Conservation (phyloP, 2,797 vertebrate genomes). For the Enteromius argenteus region DNA sequence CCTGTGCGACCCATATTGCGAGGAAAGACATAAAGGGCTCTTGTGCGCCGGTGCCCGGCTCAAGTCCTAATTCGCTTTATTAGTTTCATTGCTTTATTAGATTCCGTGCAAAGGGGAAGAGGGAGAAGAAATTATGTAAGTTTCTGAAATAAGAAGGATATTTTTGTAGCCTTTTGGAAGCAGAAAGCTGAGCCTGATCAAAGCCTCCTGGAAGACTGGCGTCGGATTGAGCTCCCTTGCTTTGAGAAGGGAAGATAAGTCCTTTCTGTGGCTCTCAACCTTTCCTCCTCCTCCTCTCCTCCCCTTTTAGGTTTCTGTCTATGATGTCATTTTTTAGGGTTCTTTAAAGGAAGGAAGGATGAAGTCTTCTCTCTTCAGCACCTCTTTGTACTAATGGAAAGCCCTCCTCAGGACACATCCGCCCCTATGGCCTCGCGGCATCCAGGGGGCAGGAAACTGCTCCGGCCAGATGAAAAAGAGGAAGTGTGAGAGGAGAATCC, state of each 20-base stretch:
- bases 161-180: slow-evolving; percentile 29
- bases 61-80: slow-evolving; percentile 63
- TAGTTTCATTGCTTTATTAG: slow-evolving; percentile 67
- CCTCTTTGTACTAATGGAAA: slow-evolving; percentile 49
- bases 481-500: slow-evolving; percentile 76
- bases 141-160: slow-evolving; percentile 57
- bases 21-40: slow-evolving; percentile 58
- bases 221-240: slow-evolving; percentile 2
- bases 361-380: slow-evolving; percentile 52
- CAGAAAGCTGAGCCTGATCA: slow-evolving; percentile 51
- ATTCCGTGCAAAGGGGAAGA: slow-evolving; percentile 54
- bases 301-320: slow-evolving; percentile 38
- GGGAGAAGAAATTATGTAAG: slow-evolving; percentile 48
- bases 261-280: slow-evolving; percentile 63
- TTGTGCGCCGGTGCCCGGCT: slow-evolving; percentile 58
- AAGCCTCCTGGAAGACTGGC: slow-evolving; percentile 44
- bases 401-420: slow-evolving; percentile 69
- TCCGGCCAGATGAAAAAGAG: slow-evolving; percentile 65
- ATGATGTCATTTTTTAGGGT: slow-evolving; percentile 57
- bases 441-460: slow-evolving; percentile 66
- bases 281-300: slow-evolving; percentile 55
- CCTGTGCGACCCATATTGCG: slow-evolving; percentile 11
- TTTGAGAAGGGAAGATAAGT: slow-evolving; percentile 43
- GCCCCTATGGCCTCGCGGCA: slow-evolving; percentile 69
- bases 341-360: slow-evolving; percentile 54